A percentile compares a stretch with the other conserved stretches of the same genome.
phyloP scores from a whole-genome alignment of 2,113 vertebrate species.

The Prunella himalayana region DNA sequence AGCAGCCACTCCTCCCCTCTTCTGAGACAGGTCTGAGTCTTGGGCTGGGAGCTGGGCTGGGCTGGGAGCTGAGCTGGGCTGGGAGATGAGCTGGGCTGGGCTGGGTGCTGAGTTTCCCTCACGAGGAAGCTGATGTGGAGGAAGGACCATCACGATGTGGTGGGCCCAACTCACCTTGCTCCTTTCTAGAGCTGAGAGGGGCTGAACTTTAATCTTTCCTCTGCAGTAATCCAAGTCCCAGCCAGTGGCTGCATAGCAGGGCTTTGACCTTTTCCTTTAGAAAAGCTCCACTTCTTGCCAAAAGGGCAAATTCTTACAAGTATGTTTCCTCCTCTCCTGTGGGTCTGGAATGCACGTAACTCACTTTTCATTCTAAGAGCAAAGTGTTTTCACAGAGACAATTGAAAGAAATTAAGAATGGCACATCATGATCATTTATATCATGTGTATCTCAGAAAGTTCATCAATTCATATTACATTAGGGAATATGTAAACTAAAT shows the following conservation, averaged over 20 bases:
- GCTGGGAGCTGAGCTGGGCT: background rate
- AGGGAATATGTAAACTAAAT: constrained; percentile 74
- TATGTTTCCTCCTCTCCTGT: background rate
- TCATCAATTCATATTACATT: constrained; percentile 74
- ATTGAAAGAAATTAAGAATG: constrained; percentile 72
- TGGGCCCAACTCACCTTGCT: background rate
- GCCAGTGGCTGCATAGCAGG: background rate
- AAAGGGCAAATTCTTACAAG: constrained; percentile 44
- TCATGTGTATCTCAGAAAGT: constrained; percentile 61
- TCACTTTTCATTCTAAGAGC: constrained; percentile 12
- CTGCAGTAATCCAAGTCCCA: background rate
- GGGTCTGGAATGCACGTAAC: background rate
- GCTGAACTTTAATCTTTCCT: background rate
- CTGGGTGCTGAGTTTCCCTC: background rate
- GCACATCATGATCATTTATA: constrained; percentile 66
- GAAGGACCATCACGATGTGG: accelerated
- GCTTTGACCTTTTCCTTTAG: background rate
- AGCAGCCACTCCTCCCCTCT: background rate
- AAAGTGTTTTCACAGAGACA: constrained; percentile 58
- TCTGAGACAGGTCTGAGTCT: background rate
- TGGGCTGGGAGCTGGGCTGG: background rate
- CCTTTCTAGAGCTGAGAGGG: background rate
- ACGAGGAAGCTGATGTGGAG: background rate
- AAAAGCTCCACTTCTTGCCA: constrained; percentile 8
- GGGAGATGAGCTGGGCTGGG: background rate